These are phyloP conservation scores for Palythoa grandiflora DNA, from an alignment of 92 coral and sea anemone genomes.

Conservation along the genomic window DNA sequence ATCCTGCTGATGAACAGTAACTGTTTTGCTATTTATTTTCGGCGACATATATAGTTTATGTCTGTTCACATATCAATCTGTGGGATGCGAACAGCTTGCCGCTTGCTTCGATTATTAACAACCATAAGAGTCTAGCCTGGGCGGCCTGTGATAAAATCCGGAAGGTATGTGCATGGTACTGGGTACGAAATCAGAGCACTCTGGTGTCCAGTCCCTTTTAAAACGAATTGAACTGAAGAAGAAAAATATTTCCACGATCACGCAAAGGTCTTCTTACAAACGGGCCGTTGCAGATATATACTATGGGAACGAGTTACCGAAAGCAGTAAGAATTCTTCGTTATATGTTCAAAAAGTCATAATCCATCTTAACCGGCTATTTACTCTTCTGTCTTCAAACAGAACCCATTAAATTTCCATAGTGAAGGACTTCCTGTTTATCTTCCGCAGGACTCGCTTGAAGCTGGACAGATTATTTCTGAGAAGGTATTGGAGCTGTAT, in stretches of 20 bases:
- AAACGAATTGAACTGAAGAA: not conserved
- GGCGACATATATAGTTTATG: too few relatives aligned
- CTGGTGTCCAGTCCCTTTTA: not conserved
- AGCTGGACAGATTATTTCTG: slow-evolving; percentile 85
- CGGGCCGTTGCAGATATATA: not conserved
- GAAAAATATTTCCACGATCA: not conserved
- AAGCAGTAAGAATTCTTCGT: not conserved
- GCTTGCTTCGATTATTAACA: too few relatives aligned
- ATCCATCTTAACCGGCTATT: not conserved
- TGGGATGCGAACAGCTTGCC: too few relatives aligned
- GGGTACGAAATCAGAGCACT: not conserved
- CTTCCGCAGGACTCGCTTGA: slow-evolving; percentile 46
- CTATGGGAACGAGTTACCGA: not conserved
- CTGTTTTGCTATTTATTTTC: too few relatives aligned
- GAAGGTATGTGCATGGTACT: not conserved
- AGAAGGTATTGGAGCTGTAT: slow-evolving; percentile 82
- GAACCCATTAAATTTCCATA: not conserved
- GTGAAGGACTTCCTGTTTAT: not conserved
- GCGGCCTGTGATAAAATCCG: too few relatives aligned
- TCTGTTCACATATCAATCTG: too few relatives aligned
- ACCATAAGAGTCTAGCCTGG: too few relatives aligned
- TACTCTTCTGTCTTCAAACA: not conserved
- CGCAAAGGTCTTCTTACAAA: not conserved
- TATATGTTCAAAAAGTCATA: too few relatives aligned
- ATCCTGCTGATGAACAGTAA: too few relatives aligned